Base-by-base conservation (phyloP, 2,888 invertebrate species). In the Limnephilus rhombicus region DNA sequence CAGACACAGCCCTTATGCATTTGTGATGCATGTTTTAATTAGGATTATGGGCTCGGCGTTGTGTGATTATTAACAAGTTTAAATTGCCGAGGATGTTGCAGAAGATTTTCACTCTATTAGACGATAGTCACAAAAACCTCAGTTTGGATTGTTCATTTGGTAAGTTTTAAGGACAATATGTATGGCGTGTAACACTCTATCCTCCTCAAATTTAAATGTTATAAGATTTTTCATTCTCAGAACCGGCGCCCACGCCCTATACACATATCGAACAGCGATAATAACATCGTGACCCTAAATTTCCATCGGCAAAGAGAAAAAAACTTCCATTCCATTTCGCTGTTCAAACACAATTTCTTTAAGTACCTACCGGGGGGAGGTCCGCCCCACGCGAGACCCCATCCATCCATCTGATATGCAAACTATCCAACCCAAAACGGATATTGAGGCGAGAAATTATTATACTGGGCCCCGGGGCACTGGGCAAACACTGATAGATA, bases 301-400 rank as follows among this genome's bases (percentile, higher is more conserved):
- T 93, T 93, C 93, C 93, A 93, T 92, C 85, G 93, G 91, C 91
- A 93, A 93, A 92, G 91, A 91, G 91, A 92, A 90, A 92, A 53
- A 92, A 92, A 92, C 87, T 93, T 93, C 91, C 93, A 93, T 93
- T 92, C 93, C 93, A 93, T 93, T 93, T 93, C 92, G 88, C 91
- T 93, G 93, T 93, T 92, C 93, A 93, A 93, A 93, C 93, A 93
- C 93, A 93, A 93, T 93, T 93, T 91, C 92, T 92, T 90, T 93
- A 93, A 93, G 93, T 93, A 93, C 91, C 85, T 87, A 49, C 89
- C 89, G 91, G 89, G 91, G 90, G 85, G 37, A 85, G 83, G 93
- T 90, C 90, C 90, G 37, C 37, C 82, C 41, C 41, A 90, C 89
- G 81, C 24, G 91, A 41, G 87, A 87, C 88, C 83, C 68, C 89